Evolutionary conservation across 2,797 vertebrate species (phyloP), one percentile per base, ranked within the genome.

Genomic region (Parambassis ranga): DNA sequence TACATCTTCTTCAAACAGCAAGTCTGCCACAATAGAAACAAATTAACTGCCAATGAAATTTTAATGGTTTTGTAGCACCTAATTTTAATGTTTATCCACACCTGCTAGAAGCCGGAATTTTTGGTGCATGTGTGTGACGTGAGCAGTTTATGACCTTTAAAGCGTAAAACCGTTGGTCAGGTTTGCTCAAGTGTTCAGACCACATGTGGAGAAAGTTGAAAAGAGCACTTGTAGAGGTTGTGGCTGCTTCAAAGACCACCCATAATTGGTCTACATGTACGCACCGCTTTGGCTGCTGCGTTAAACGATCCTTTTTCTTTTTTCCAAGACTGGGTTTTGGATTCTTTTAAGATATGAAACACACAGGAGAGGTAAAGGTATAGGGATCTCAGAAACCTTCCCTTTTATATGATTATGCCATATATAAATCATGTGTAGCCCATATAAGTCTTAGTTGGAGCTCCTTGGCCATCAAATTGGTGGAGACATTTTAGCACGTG

Each of bases 201-300:
- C 83, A 85, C 83, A 82, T 85, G 80, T 71, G 65, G 80, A 63
- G 78, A 73, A 63, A 81, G 76, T 68, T 64, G 30, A 88, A 91
- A 83, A 87, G 79, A 79, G 38, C 67, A 78, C 70, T 77, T 78
- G 75, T 48, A 60, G 28, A 52, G 46, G 66, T 71, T 79, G 75
- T 71, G 70, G 66, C 65, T 51, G 62, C 83, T 89, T 91, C 83
- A 92, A 90, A 91, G 88, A 89, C 71, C 87, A 87, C 89, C 88
- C 66, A 53, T 83, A 63, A 76, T 70, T 73, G 15, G 77, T 81
- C 75, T 51, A 55, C 62, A 68, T 81, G 50, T 46, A 42, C 59
- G 46, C 37, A 41, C 30, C 20, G 8, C 14, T 38, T 24, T 51
- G 23, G 10, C 31, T 5, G 3, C 37, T 60, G 27, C 36, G 11